Evolutionary conservation across 1,140 invertebrate genomes (phyloP).

Genomic region (Ephestia elutella): DNA sequence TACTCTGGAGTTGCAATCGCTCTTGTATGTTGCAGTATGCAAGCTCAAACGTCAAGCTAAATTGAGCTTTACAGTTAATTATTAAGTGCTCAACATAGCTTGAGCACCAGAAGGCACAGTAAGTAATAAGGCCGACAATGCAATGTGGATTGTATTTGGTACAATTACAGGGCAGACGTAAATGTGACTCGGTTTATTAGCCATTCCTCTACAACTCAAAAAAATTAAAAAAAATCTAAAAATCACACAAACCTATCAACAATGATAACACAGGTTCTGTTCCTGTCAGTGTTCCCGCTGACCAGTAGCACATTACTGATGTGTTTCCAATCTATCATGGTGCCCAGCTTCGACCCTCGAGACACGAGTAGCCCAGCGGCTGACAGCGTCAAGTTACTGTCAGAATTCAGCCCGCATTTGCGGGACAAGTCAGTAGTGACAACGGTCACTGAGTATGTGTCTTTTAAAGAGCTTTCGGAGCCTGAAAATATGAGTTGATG

Average conservation of each 20-base stretch:
- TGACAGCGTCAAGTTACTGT: constrained; percentile 42
- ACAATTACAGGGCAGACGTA: neutral
- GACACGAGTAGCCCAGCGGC: constrained; percentile 39
- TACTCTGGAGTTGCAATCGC: neutral
- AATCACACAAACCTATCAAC: constrained; percentile 52
- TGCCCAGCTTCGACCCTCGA: constrained; percentile 25
- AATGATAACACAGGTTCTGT: constrained; percentile 42
- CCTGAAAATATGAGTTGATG: constrained; percentile 46
- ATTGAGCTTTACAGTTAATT: too few relatives aligned
- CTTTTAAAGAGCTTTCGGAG: constrained; percentile 51
- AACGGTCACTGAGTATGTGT: constrained; percentile 54
- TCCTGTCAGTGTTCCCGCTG: constrained; percentile 35
- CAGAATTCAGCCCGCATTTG: constrained; percentile 39
- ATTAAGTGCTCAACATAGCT: too few relatives aligned
- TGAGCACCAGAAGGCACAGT: too few relatives aligned
- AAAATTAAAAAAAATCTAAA: neutral
- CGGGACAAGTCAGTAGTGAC: constrained; percentile 44
- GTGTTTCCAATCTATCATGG: constrained; percentile 44
- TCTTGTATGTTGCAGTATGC: neutral
- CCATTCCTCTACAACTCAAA: neutral
- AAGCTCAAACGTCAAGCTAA: too few relatives aligned
- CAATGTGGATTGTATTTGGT: too few relatives aligned
- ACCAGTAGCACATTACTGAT: constrained; percentile 35
- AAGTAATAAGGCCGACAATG: too few relatives aligned
- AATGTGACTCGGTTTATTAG: neutral